Base-by-base conservation (phyloP, 2,888 invertebrate genomes). In the Tiliacea citrago region DNA sequence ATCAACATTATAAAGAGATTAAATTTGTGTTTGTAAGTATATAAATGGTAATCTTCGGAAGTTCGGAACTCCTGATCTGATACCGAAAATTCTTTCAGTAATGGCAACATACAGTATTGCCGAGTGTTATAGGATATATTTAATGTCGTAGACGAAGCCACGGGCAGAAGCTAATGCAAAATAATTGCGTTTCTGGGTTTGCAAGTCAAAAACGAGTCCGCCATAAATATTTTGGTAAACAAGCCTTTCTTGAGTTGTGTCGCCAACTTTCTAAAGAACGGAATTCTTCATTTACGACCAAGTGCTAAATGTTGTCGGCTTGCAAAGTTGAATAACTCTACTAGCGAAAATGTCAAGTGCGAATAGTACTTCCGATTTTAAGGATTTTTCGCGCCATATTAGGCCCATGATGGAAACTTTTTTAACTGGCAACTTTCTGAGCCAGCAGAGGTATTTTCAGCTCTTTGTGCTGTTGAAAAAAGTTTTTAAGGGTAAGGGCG, bases 211-310 rank as follows among this genome's bases (percentile, higher is more conserved):
- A 80, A 70, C 62, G 35, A 73, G 81, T 73, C 12, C 51, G 21
- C 13, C 57, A 74, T 85, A 85, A 88, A 74, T 65, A 81, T 70
- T 80, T 74, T 75, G 39, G 73, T 72, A 82, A 84, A 82, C 77
- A 84, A 53, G 66, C 53, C 29, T 58, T 57, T 62, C 77, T 47
- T 62, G 35, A 47, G 49, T 53, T 62, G 53, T 70, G 61, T 79
- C 73, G 68, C 63, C 68, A 61, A 86, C 88, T 88, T 88, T 88
- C 88, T 88, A 88, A 84, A 84, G 78, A 84, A 81, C 84, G 88
- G 88, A 81, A 83, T 79, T 74, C 53, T 62, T 62, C 68, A 77
- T 86, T 88, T 73, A 71, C 85, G 74, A 72, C 45, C 75, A 83
- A 73, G 83, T 88, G 88, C 79, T 86, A 87, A 85, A 81, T 55